Percentiles rank a stretch among this genome's conserved stretches.
These are phyloP conservation scores for Ginglymostoma cirratum DNA, from an alignment of 2,113 vertebrate species.

Conservation along the genomic window DNA sequence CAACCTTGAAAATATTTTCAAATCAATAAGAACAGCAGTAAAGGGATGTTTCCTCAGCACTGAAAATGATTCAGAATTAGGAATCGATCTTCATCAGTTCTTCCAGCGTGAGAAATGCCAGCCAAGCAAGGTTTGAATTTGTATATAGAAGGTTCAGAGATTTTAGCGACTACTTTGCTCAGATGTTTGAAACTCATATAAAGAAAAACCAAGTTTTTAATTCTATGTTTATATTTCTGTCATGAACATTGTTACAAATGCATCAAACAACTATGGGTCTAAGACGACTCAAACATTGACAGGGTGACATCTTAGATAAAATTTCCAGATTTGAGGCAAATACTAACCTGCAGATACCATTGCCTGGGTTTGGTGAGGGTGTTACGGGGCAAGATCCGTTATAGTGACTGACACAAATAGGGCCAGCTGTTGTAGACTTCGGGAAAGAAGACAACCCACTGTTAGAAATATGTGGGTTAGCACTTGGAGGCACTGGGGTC, in stretches of 20 bases:
- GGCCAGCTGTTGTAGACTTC: slow-evolving; percentile 15
- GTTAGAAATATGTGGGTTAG: slow-evolving; percentile 14
- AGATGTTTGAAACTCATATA: background rate
- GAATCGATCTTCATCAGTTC: background rate
- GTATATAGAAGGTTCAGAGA: background rate
- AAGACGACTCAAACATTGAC: background rate
- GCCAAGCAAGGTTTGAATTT: background rate
- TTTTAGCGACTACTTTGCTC: background rate
- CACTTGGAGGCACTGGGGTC: slow-evolving; percentile 31
- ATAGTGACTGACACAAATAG: slow-evolving; percentile 27
- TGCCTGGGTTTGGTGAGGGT: slow-evolving; percentile 12
- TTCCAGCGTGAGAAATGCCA: background rate
- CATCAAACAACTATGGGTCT: background rate
- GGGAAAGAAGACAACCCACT: slow-evolving; percentile 24
- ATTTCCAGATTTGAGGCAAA: background rate
- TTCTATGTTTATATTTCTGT: background rate
- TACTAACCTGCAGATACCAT: slow-evolving; percentile 32
- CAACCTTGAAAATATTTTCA: background rate
- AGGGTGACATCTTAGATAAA: background rate
- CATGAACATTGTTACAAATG: background rate
- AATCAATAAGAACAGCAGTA: background rate
- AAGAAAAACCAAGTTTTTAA: background rate
- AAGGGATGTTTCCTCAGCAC: background rate
- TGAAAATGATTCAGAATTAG: background rate
- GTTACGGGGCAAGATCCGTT: slow-evolving; percentile 27